Evolutionary conservation across 2,113 vertebrate species (phyloP), one percentile per base, ranked within the genome.

Genomic region (Tor tambroides): DNA sequence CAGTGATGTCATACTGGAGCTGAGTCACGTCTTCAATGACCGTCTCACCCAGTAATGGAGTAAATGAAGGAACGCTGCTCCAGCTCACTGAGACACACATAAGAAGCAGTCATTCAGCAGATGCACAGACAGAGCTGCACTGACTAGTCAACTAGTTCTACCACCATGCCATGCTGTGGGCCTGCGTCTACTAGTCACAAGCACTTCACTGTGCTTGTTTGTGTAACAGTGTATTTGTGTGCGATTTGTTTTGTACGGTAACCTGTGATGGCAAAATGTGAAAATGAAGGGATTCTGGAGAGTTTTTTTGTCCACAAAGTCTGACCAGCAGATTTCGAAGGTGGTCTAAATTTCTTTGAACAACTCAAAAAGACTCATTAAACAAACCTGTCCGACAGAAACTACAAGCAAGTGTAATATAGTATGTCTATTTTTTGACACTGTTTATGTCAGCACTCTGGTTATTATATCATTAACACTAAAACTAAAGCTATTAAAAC

Each of bases 21-120:
- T 92, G 90, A 81, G 93, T 95, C 88, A 96, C 91, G 90, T 97
- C 96, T 81, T 97, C 95, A 0, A 97, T 91, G 79, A 96, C 32
- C 0, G 92, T 93, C 91, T 98, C 97, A 6, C 96, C 97, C 80
- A 96, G 86, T 3, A 90, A 79, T 0, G 96, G 94, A 0, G 86
- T 94, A 92, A 97, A 95, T 10, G 93, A 95, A 0, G 95, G 94
- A 17, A 91, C 92, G 19, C 84, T 90, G 91, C 97, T 97, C 97
- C 97, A 98, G 78, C 95, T 95, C 92, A 98, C 97, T 98, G 93
- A 84, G 23, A 94, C 84, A 82, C 91, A 84, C 80, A 94, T 69
- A 89, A n/a, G 85, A 91, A 83, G 49, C 41, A 87, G 85, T 95
- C 94, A 96, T 91, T 78, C 65, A 94, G 86, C 2, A 74, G 38